These are phyloP conservation scores for Cephus cinctus DNA, from an alignment of 1,140 invertebrate species.

Conservation along the genomic window DNA sequence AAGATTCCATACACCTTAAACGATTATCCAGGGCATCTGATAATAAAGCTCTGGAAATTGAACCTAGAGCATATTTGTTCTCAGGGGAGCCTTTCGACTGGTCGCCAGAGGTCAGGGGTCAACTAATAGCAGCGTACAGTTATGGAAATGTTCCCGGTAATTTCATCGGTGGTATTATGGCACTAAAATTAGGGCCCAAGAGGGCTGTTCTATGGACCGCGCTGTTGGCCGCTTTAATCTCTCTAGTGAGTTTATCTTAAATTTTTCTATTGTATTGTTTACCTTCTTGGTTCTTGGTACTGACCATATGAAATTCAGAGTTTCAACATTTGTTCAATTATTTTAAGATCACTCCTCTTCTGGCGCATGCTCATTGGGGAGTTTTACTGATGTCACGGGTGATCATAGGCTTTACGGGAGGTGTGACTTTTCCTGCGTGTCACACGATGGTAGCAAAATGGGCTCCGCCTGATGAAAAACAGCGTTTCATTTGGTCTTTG, in stretches of 20 bases:
- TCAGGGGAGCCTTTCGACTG: conserved; percentile 52
- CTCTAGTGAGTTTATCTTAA: conserved; percentile 62
- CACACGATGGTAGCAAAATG: conserved; percentile 68
- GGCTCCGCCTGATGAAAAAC: conserved; percentile 70
- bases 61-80: too few species aligned
- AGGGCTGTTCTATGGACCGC: conserved; percentile 66
- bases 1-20: too few species aligned
- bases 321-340: too few species aligned
- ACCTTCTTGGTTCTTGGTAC: too few species aligned
- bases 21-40: too few species aligned
- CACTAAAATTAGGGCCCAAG: conserved; percentile 68
- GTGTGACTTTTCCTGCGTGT: conserved; percentile 67
- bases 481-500: conserved; percentile 69
- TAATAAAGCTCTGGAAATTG: too few species aligned
- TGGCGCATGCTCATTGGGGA: conserved; percentile 45
- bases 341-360: too few species aligned
- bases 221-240: conserved; percentile 63
- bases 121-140: conserved; percentile 64
- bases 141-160: conserved; percentile 51
- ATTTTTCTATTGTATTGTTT: too few species aligned
- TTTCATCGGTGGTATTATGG: conserved; percentile 64
- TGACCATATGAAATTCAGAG: too few species aligned
- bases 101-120: conserved; percentile 58
- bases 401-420: conserved; percentile 51
- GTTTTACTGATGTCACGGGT: conserved; percentile 23